These are phyloP conservation scores for Hylaea fasciaria DNA, from an alignment of 2,888 invertebrate genomes.

Conservation along the genomic window DNA sequence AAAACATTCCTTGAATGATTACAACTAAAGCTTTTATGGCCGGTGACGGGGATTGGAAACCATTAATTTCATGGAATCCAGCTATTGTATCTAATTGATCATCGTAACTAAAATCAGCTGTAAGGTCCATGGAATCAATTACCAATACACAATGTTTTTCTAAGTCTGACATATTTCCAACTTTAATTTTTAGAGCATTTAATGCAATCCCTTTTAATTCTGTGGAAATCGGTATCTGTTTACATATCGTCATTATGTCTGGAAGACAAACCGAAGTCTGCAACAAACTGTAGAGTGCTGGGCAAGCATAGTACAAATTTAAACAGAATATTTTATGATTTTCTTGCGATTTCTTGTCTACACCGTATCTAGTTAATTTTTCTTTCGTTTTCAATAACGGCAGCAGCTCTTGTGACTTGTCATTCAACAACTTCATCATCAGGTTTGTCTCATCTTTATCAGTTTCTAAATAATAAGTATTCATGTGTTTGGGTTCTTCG, in stretches of 20 bases:
- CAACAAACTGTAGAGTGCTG: conserved; percentile 36
- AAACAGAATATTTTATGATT: conserved; percentile 36
- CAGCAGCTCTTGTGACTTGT: background rate
- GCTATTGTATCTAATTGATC: conserved; percentile 41
- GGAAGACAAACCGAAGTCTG: conserved; percentile 32
- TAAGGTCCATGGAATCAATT: conserved; percentile 39
- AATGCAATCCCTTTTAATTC: conserved; percentile 38
- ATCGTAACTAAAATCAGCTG: conserved; percentile 41
- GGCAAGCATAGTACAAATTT: conserved; percentile 35
- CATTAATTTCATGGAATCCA: conserved; percentile 47
- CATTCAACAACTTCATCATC: background rate
- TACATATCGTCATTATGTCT: conserved; percentile 23
- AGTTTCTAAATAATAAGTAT: background rate
- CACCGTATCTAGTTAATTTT: background rate
- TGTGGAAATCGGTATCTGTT: conserved; percentile 35
- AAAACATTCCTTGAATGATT: conserved; percentile 42
- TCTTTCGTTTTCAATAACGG: conserved; percentile 5
- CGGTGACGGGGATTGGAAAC: conserved; percentile 35
- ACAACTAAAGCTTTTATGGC: conserved; percentile 44
- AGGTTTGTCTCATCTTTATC: background rate
- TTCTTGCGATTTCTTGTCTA: background rate
- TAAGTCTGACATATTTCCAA: conserved; percentile 35
- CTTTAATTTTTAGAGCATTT: conserved; percentile 40
- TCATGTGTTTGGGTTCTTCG: background rate
- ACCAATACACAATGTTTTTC: conserved; percentile 41